Percentiles rank a stretch among this genome's conserved stretches.
Conservation (phyloP, 1,140 invertebrate genomes). For the Drosophila mauritiana region DNA sequence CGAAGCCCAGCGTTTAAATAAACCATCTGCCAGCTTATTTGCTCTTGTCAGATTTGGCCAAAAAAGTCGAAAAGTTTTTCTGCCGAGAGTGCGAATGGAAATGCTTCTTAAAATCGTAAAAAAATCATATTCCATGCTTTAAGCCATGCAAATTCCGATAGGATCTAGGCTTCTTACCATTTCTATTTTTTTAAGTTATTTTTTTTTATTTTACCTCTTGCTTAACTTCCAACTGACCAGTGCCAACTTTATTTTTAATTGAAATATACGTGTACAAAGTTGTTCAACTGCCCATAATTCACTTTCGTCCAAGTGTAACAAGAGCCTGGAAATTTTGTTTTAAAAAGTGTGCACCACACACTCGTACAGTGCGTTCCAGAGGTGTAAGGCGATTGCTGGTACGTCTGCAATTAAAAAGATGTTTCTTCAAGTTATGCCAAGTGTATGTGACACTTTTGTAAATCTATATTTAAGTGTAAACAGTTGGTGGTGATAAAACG, state of each 20-base stretch:
- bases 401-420: too few species aligned
- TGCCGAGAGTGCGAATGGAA: not conserved
- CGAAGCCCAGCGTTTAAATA: conserved; percentile 39
- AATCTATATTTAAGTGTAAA: too few species aligned
- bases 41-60: conserved; percentile 38
- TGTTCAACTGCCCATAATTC: conserved; percentile 70
- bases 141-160: conserved; percentile 1
- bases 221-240: not conserved
- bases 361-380: conserved; percentile 5
- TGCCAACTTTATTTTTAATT: conserved; percentile 65
- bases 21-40: conserved; percentile 27
- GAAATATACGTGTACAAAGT: conserved; percentile 61
- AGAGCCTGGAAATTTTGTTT: conserved; percentile 20
- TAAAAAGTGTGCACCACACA: conserved; percentile 1
- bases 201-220: conserved; percentile 9
- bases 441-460: too few species aligned
- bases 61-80: conserved; percentile 21
- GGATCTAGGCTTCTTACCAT: not conserved
- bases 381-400: not conserved
- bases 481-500: too few species aligned
- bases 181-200: not conserved
- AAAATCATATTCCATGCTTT: not conserved
- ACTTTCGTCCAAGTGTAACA: conserved; percentile 35
- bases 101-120: conserved; percentile 1
- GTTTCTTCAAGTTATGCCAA: not conserved